Evolutionary conservation across 1,140 invertebrate genomes (phyloP).

Genomic region (Solenopsis invicta): DNA sequence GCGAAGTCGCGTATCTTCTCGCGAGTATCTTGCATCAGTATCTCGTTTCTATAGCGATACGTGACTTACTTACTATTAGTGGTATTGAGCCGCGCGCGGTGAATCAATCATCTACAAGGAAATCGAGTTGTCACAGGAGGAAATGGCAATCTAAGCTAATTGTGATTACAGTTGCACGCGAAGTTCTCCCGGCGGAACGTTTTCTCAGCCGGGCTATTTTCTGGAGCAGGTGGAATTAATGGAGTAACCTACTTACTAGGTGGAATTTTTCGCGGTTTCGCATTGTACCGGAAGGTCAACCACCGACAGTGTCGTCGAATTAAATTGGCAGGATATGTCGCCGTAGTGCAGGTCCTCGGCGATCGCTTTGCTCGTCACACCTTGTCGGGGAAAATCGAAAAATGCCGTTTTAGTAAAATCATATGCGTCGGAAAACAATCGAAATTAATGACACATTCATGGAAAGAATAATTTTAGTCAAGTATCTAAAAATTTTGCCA

Average conservation of each 20-base stretch:
- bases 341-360: constrained; percentile 95
- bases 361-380: constrained; percentile 94
- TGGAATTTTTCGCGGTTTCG: constrained; percentile 89
- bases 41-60: constrained; percentile 24
- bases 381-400: constrained; percentile 77
- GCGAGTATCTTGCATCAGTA: not conserved
- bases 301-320: constrained; percentile 88
- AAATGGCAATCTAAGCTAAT: constrained; percentile 31
- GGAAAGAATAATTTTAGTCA: not conserved
- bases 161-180: constrained; percentile 27
- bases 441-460: not conserved
- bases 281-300: constrained; percentile 90
- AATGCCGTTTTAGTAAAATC: not conserved
- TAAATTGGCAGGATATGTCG: constrained; percentile 94
- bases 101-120: constrained; percentile 46
- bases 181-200: not conserved
- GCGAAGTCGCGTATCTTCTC: not conserved
- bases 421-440: not conserved
- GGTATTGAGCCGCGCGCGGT: constrained; percentile 2
- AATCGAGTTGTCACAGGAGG: constrained; percentile 42
- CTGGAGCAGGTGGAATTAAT: not conserved
- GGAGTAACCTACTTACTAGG: constrained; percentile 87
- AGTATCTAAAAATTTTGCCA: too few relatives aligned
- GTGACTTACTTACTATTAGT: constrained; percentile 33
- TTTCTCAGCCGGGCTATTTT: not conserved